Percentiles rank a stretch among this genome's conserved stretches.
Evolutionary conservation across 2,888 invertebrate species (phyloP).

Genomic region (Choristoneura rosaceana): DNA sequence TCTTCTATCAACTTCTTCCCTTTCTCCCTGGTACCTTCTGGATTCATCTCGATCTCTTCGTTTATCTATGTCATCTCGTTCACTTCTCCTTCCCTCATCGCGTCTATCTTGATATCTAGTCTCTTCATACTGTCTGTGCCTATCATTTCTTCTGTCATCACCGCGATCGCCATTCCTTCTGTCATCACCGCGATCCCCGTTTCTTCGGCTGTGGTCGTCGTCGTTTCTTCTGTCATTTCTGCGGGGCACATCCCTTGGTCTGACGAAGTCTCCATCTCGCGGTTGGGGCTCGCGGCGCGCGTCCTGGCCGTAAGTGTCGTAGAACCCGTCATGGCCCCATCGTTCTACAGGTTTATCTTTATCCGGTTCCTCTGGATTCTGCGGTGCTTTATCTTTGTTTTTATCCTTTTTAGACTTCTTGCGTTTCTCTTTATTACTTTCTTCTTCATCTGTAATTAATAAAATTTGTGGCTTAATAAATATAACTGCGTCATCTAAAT

Average conservation of each 20-base stretch:
- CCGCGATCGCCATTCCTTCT: conserved; percentile 42
- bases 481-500: not conserved
- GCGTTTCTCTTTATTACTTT: conserved; percentile 57
- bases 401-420: conserved; percentile 63
- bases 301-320: conserved; percentile 75
- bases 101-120: conserved; percentile 24
- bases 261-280: conserved; percentile 53
- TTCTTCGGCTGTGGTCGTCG: conserved; percentile 40
- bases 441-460: conserved; percentile 62
- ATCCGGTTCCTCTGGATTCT: conserved; percentile 55
- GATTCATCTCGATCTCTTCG: conserved; percentile 36
- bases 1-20: conserved; percentile 25
- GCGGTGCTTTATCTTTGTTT: conserved; percentile 54
- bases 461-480: not conserved
- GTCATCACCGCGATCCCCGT: conserved; percentile 34
- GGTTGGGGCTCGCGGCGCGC: conserved; percentile 61
- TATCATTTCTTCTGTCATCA: conserved; percentile 26
- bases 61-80: conserved; percentile 43
- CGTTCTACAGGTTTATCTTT: conserved; percentile 58
- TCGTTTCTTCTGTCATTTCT: conserved; percentile 48
- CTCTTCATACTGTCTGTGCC: conserved; percentile 42
- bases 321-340: conserved; percentile 80
- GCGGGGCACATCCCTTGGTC: conserved; percentile 52
- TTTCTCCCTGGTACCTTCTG: conserved; percentile 42
- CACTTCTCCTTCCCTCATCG: conserved; percentile 41